Percentiles rank a stretch among this genome's conserved stretches.
Evolutionary conservation across 1,140 invertebrate genomes (phyloP).

Genomic region (Drosophila littoralis): DNA sequence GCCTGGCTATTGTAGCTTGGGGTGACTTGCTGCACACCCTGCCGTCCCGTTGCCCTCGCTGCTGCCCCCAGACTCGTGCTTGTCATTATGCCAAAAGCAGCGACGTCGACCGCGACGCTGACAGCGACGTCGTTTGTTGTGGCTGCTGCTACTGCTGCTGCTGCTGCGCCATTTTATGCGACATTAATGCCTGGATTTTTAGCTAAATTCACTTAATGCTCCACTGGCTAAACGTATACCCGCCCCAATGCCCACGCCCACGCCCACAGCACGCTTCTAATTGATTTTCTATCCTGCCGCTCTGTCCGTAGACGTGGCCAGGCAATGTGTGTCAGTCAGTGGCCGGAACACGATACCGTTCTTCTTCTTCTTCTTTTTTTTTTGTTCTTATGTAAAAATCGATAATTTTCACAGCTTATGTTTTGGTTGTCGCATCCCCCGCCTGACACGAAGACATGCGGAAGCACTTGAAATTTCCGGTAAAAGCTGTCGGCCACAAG

Average conservation of each 20-base stretch:
- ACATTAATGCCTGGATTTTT: slow-evolving; percentile 62
- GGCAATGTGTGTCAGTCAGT: slow-evolving; percentile 63
- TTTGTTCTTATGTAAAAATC: slow-evolving; percentile 68
- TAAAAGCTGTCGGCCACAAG: slow-evolving; percentile 38
- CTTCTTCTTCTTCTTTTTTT: slow-evolving; percentile 3
- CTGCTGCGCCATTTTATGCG: slow-evolving; percentile 36
- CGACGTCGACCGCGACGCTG: slow-evolving; percentile 10
- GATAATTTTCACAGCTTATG: slow-evolving; percentile 74
- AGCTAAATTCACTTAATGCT: slow-evolving; percentile 73
- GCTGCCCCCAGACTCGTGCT: slow-evolving; percentile 11
- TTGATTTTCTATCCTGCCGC: slow-evolving; percentile 69
- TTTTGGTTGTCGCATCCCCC: slow-evolving; percentile 49
- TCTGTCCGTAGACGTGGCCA: slow-evolving; percentile 14
- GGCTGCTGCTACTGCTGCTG: slow-evolving; percentile 4
- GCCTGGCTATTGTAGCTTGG: slow-evolving; percentile 65
- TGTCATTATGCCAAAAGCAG: slow-evolving; percentile 60
- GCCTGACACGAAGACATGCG: slow-evolving; percentile 31
- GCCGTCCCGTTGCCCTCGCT: slow-evolving; percentile 3
- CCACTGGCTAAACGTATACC: slow-evolving; percentile 7
- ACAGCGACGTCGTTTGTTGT: slow-evolving; percentile 1
- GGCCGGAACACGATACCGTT: slow-evolving; percentile 26
- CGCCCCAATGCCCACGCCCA: background rate
- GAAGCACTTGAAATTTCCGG: slow-evolving; percentile 78
- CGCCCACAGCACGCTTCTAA: slow-evolving; percentile 34
- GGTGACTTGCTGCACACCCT: slow-evolving; percentile 37